Base-by-base conservation (phyloP, 1,140 invertebrate species). In the Drosophila kanapiae region DNA sequence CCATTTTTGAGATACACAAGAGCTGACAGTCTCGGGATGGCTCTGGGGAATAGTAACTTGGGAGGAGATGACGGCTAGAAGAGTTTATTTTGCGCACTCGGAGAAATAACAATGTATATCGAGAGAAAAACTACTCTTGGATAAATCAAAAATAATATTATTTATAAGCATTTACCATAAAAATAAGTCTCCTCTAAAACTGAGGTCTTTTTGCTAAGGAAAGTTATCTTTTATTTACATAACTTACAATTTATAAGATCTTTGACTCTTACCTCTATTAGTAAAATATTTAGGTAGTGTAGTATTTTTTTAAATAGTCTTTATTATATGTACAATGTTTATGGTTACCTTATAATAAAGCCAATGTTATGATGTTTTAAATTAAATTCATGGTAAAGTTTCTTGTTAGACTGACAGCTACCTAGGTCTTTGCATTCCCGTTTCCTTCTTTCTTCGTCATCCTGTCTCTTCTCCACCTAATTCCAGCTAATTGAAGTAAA, bases 1-100 rank as follows among this genome's bases (percentile, higher is more conserved):
- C 70, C 57, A 72, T 74, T 74, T 56, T 71, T 51, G 70, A 60
- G 68, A 74, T 74, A 74, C 54, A 72, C 54, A 59, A 71, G 45
- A 72, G 45, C 33, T 72, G 70, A 72, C 70, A 72, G 53, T 51
- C 37, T 23, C 10, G 23, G 43, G 8, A n/a, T 18, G 49, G 35
- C n/a, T 49, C 23, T 23, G 35, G 51, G 68, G 62, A 68, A 40
- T 0, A 35, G 35, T 48, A 68, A 45, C 62, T 68, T 35, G 51
- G 43, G 62, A 33, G 18, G 31, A 38, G 18, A 38, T 54, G 37
- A 40, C 47, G 31, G 47, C 31, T 16, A 33, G n/a, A 68, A 29
- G 48, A 47, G 67, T 68, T 70, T 70, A 68, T 47, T 38, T 27
- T 31, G 5, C 35, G 35, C 67, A 69, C 63, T 23, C 2, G 4